Evolutionary conservation across 2,113 vertebrate species (phyloP), one percentile per base, ranked within the genome.

Genomic region (Sula dactylatra): DNA sequence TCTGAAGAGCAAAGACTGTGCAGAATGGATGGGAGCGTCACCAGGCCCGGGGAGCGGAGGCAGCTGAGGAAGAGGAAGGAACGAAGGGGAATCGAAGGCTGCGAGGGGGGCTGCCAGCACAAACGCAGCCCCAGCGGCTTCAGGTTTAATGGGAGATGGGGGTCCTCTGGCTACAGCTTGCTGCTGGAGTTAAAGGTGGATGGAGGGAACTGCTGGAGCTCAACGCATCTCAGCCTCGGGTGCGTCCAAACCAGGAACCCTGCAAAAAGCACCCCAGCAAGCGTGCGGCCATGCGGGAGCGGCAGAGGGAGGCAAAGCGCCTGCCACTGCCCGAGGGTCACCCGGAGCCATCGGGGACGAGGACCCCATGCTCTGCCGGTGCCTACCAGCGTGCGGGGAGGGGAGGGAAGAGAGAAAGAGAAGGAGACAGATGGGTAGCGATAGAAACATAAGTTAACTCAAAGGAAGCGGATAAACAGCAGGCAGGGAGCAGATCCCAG

Each of bases 381-480:
- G 45, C 82, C 67, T 72, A 69, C 44, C 86, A 77, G 92, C 21
- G 12, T 2, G 1, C 71, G 10, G 67, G 26, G 82, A 88, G 13
- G n/a, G 31, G 56, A 78, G 69, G 86, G 70, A 86, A 85, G 58
- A 58, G 47, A 56, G 66, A 73, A 93, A 89, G 92, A 52, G 85
- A 91, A 85, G 56, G 62, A 81, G 84, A 98, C 98, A 98, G 98
- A 98, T 98, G 98, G 98, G 97, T 97, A 95, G 88, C 72, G 32
- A 90, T 86, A 93, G 97, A 97, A 98, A 98, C 98, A 98, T 98
- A 98, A 98, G 98, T 98, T 98, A 98, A 98, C 98, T 98, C 92
- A 96, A 95, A 98, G 98, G 98, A 98, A 98, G 97, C 95, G 81
- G 98, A 98, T 98, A 98, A 98, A 98, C 98, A 98, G 98, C 98